Conservation (phyloP, 2,888 invertebrate species). For the Hirtodrosophila alboralis region DNA sequence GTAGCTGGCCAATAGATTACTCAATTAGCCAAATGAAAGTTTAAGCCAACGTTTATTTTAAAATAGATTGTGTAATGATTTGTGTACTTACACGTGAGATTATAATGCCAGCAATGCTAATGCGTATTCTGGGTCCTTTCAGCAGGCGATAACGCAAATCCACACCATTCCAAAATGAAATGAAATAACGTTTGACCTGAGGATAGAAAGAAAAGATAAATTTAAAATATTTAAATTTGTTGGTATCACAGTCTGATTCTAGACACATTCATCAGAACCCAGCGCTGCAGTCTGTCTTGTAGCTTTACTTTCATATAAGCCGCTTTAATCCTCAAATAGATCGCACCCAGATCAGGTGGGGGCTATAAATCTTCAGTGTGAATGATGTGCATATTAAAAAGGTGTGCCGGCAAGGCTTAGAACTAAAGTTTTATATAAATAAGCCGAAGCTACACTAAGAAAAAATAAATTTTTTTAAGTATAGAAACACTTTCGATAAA, state of each 20-base stretch:
- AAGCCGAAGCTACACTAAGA: no score
- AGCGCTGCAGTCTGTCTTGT: conserved; percentile 8
- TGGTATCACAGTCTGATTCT: neutral
- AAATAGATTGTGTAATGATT: conserved; percentile 25
- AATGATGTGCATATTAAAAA: conserved; percentile 60
- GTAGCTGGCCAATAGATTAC: conserved; percentile 54
- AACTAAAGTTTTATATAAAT: neutral
- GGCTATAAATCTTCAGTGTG: conserved; percentile 53
- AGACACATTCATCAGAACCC: conserved; percentile 21
- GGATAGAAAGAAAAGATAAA: conserved; percentile 9
- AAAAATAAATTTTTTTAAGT: neutral
- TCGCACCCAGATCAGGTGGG: conserved; percentile 49
- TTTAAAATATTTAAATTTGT: conserved; percentile 9
- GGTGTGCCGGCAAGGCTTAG: conserved; percentile 18
- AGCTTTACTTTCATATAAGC: conserved; percentile 56
- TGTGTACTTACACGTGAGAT: conserved; percentile 93
- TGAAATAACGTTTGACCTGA: conserved; percentile 96
- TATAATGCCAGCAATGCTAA: conserved; percentile 97
- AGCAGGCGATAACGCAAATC: conserved; percentile 95
- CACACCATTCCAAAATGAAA: conserved; percentile 98
- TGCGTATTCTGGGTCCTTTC: conserved; percentile 95
- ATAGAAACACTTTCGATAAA: no score
- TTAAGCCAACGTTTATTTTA: conserved; percentile 11
- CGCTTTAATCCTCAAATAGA: conserved; percentile 32
- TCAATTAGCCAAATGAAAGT: conserved; percentile 63